Base-by-base conservation (phyloP, 2,113 vertebrate species). In the Nicator chloris region DNA sequence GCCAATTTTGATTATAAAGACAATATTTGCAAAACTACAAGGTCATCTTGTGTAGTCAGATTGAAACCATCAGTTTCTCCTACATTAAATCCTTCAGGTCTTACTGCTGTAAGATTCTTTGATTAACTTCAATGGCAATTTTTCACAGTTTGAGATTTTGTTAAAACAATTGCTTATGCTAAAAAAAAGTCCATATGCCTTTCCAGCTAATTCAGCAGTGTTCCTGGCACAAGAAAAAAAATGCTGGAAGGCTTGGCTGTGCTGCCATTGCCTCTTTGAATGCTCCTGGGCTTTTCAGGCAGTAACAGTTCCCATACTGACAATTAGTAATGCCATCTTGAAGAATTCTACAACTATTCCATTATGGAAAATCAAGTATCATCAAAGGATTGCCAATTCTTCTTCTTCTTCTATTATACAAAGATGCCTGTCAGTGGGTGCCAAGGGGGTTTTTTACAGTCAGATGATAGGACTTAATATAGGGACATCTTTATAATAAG, bases 111-210 rank as follows among this genome's bases (percentile, higher is more conserved):
- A 90, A 92, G 70, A 92, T 61, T 23, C 47, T 92, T 92, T 91
- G 84, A 90, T 90, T 94, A 89, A 91, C 66, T 88, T 93, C 84
- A 94, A 26, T 77, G 27, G 24, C 40, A 80, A 76, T 79, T 93
- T 93, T 89, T 85, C 66, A 70, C 76, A 69, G 66, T 92, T 78
- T 82, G 50, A 85, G 50, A 49, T 72, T 91, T 93, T 75, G 65
- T 72, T 85, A 85, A 59, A 82, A 72, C 65, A 82, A 66, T 63
- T 94, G 57, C 50, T 57, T 89, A 76, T 30, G 50, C 24, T 64
- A 44, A 68, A 50, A 64, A 61, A 22, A 18, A 5, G 8, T 39
- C 69, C 42, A 19, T 82, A 54, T 91, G 75, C 50, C 59, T 88
- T 84, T 90, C 75, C 75, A 92, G 73, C 42, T 77, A 82, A 59